These are phyloP conservation scores for Panorpa germanica DNA, from an alignment of 2,888 invertebrate species.

Conservation along the genomic window DNA sequence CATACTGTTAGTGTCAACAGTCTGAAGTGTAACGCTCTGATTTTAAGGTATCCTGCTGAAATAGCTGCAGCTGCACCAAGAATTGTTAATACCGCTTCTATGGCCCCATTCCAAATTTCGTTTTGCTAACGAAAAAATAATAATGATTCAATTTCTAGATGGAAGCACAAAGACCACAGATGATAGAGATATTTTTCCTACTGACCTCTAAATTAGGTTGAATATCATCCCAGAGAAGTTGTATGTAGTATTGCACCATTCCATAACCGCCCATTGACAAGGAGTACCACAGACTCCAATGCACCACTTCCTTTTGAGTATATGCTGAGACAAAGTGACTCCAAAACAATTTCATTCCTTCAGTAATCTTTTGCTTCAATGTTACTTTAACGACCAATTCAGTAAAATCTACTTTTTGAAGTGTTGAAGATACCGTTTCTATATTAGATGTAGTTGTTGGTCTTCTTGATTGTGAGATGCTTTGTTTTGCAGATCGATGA, in stretches of 20 bases:
- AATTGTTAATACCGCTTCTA: constrained; percentile 44
- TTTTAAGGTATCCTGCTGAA: constrained; percentile 26
- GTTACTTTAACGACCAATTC: too few species aligned
- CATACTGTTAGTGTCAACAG: constrained; percentile 25
- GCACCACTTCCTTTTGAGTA: constrained; percentile 23
- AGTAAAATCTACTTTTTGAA: too few species aligned
- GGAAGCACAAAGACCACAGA: too few species aligned
- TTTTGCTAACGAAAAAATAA: too few species aligned
- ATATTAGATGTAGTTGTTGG: constrained; percentile 12
- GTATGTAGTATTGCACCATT: constrained; percentile 50
- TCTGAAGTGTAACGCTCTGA: constrained; percentile 26
- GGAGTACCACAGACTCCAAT: constrained; percentile 29
- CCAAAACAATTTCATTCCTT: constrained; percentile 17
- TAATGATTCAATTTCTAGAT: too few species aligned
- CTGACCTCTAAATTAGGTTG: constrained; percentile 25
- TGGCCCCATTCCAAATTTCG: constrained; percentile 41
- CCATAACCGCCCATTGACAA: constrained; percentile 25
- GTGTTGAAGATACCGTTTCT: constrained; percentile 4
- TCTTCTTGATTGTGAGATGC: too few species aligned
- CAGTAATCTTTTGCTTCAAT: too few species aligned
- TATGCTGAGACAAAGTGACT: constrained; percentile 26
- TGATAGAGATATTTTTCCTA: too few species aligned
- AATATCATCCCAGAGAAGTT: constrained; percentile 64
- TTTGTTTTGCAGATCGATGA: too few species aligned
- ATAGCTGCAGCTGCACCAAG: constrained; percentile 32